Base-by-base conservation (phyloP, 2,797 vertebrate genomes). In the Trichosurus vulpecula region DNA sequence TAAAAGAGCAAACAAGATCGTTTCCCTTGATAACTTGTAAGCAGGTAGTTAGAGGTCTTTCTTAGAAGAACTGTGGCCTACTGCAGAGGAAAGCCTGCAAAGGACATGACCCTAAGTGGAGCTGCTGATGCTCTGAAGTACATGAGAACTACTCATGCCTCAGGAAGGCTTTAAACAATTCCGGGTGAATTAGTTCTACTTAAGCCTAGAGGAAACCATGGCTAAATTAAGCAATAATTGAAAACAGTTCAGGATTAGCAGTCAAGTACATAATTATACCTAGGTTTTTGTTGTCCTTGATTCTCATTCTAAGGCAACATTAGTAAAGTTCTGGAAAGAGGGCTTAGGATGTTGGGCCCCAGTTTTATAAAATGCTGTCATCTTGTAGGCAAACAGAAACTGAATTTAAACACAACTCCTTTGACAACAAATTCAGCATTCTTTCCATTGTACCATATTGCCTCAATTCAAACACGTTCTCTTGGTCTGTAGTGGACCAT, bases 1-100 rank as follows among this genome's bases (percentile, higher is more conserved):
- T 92, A 92, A 95, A 96, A 96, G 92, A 35, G 47, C 35, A 94
- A 95, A 90, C 25, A 96, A 91, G 89, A 89, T 35, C 2, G 47
- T 96, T 94, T 95, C 93, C 90, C 93, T 74, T 95, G 87, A 96
- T 74, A 8, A 41, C 6, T 74, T 25, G 8, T 22, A 41, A 74
- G 66, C 66, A 96, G 96, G 16, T 58, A 95, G 92, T 93, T 22
- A 9, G n/a, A 41, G 66, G 8, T 91, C 52, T 0, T 94, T 94
- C 11, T 92, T 93, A 93, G 47, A 29, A 93, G 25, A 90, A 92
- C 92, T 94, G 93, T 95, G 92, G 31, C 16, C 55, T 92, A 74
- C 12, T 22, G 66, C 66, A n/a, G 35, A 91, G 93, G 56, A 97
- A 94, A 58, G 51, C 87, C n/a, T 94, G 94, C 9, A 94, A 22